These are phyloP conservation scores for Rhodinocichla rosea DNA, from an alignment of 2,113 vertebrate genomes.

Conservation along the genomic window DNA sequence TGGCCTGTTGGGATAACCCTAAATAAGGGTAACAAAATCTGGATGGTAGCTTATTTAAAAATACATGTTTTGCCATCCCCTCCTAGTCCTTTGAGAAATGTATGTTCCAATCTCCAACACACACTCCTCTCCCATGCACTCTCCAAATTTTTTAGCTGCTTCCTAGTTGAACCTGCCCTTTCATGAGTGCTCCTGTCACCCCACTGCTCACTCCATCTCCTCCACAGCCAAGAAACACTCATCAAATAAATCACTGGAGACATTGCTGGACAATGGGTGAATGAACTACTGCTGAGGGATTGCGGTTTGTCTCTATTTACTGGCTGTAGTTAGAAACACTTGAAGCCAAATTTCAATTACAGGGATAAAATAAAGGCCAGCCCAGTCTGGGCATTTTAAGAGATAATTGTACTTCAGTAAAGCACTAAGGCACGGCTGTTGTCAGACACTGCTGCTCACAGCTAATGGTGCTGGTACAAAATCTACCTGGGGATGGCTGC, in stretches of 20 bases:
- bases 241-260: background rate
- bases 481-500: background rate
- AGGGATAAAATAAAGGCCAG: background rate
- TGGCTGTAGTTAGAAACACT: background rate
- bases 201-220: background rate
- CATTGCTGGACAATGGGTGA: background rate
- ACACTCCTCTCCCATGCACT: background rate
- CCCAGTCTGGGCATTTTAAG: background rate
- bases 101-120: background rate
- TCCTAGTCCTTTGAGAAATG: background rate
- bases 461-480: background rate
- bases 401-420: background rate
- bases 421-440: background rate
- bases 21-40: background rate
- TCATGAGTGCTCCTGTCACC: background rate
- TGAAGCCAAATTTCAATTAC: constrained; percentile 43
- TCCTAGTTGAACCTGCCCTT: background rate
- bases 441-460: background rate
- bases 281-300: background rate
- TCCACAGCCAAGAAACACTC: background rate
- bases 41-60: background rate
- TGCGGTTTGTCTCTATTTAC: background rate
- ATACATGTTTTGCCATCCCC: rapidly evolving
- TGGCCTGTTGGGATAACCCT: background rate
- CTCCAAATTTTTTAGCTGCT: background rate